Conservation (phyloP, 1,140 invertebrate species). For the Lerema accius region DNA sequence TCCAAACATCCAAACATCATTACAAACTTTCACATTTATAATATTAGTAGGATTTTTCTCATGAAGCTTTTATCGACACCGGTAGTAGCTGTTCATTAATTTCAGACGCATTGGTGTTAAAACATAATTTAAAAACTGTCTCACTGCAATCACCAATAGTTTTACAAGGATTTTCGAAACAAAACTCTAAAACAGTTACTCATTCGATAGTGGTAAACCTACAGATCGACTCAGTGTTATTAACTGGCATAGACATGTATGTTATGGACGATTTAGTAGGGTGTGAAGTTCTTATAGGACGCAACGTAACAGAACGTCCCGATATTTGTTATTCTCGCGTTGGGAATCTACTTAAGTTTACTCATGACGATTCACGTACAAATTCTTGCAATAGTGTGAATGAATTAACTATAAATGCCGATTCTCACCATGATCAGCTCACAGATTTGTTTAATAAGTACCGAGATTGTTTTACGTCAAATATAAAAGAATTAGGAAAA, state of each 20-base stretch:
- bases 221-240: background rate
- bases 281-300: conserved; percentile 25
- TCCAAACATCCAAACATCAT: too few relatives aligned
- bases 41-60: too few relatives aligned
- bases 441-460: background rate
- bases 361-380: background rate
- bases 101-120: background rate
- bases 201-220: background rate
- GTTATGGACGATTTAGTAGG: conserved; percentile 2
- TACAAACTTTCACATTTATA: too few relatives aligned
- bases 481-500: background rate
- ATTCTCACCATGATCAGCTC: background rate
- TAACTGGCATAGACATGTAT: background rate
- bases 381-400: background rate
- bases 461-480: background rate
- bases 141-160: background rate
- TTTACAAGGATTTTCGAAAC: conserved; percentile 3
- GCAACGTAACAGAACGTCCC: conserved; percentile 24
- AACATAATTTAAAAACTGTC: conserved; percentile 2
- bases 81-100: conserved; percentile 9
- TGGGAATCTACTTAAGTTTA: background rate
- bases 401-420: background rate
- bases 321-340: conserved; percentile 30
- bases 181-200: background rate
- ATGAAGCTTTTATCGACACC: conserved; percentile 15